Evolutionary conservation across 1,140 invertebrate genomes (phyloP), one percentile per base, ranked within the genome.

Genomic region (Trichoplusia ni): DNA sequence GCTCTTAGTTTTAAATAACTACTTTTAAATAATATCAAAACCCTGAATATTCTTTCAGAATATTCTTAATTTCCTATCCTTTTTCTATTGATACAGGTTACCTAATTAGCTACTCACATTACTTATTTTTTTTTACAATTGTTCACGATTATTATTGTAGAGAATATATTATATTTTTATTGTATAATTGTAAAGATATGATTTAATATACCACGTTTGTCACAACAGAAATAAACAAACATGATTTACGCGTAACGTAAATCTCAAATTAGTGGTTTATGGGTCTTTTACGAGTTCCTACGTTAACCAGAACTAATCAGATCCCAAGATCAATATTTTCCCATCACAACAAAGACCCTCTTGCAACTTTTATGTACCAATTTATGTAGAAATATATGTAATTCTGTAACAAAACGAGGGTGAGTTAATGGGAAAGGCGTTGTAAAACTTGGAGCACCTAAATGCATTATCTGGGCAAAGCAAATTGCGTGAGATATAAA

Each of bases 251-350:
- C n/a, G 68, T 62, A 63, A 75, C 81, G 79, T 88, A 88, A 88
- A 88, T 85, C 77, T 81, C 73, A 75, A 82, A 88, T 86, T 88
- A 85, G 84, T 67, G 73, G 58, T 81, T 81, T 71, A 84, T 63
- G 79, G 49, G 61, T 40, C 47, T 84, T 86, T 86, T 88, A 88
- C 71, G 77, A 67, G 46, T 29, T 60, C 67, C 72, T 70, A 69
- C 75, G 75, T 84, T 82, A 84, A 82, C 70, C 76, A 66, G 69
- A 84, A 85, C 85, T 85, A 88, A 88, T 86, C 83, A 84, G 77
- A 71, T 72, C 65, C 64, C 38, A 56, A 78, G 58, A 78, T 73
- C 72, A 67, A 79, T 80, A 38, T 46, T 72, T 82, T 77, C 72
- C 71, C 74, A 76, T 77, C 42, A 66, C 51, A 44, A 19, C 35